Evolutionary conservation across 1,140 invertebrate genomes (phyloP).

Genomic region (Drosophila mayri): DNA sequence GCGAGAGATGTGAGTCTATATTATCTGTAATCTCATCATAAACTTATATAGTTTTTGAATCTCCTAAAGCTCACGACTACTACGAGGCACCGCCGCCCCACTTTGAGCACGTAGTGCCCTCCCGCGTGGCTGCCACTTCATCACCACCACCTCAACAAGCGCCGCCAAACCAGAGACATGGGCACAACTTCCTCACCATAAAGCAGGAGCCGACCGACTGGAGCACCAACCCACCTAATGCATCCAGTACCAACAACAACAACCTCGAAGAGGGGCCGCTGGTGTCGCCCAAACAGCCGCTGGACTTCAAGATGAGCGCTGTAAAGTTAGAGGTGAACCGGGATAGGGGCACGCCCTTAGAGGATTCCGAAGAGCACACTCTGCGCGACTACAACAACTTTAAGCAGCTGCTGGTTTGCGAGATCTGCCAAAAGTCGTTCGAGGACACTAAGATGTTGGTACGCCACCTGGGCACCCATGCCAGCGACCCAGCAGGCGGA

Average conservation of each 20-base stretch:
- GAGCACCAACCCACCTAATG: constrained; percentile 76
- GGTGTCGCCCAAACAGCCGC: constrained; percentile 70
- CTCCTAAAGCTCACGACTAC: constrained; percentile 55
- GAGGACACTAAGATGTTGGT: constrained; percentile 92
- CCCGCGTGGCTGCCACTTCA: constrained; percentile 37
- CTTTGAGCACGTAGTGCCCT: constrained; percentile 65
- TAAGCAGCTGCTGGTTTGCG: constrained; percentile 90
- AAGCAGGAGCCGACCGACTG: constrained; percentile 87
- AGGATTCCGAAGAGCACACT: constrained; percentile 69
- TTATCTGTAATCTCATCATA: neutral
- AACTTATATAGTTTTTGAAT: neutral
- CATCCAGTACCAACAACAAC: constrained; percentile 55
- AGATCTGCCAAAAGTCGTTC: constrained; percentile 93
- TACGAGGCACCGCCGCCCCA: constrained; percentile 61
- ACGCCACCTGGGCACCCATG: constrained; percentile 91
- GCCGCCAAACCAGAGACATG: constrained; percentile 63
- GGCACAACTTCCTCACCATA: constrained; percentile 85
- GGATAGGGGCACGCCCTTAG: constrained; percentile 38
- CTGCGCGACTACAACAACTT: constrained; percentile 75
- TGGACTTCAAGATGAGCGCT: constrained; percentile 76
- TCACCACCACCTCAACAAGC: constrained; percentile 46
- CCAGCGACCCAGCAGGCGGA: constrained; percentile 75
- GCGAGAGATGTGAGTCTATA: constrained; percentile 58
- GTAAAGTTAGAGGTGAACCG: constrained; percentile 71
- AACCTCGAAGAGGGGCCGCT: constrained; percentile 51